Evolutionary conservation across 2,888 invertebrate genomes (phyloP).

Genomic region (Zonitis immaculata): DNA sequence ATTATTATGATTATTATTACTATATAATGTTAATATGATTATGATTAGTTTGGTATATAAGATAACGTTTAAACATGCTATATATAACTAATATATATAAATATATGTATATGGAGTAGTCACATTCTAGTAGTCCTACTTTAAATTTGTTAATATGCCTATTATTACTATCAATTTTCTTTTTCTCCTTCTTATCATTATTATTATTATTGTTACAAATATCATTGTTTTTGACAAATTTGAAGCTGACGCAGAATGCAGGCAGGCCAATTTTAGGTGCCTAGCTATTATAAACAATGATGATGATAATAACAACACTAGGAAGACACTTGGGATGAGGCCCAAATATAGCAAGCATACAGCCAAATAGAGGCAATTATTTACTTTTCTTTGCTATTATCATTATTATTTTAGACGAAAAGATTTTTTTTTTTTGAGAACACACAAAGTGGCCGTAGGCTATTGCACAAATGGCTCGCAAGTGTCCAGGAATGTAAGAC

Average conservation of each 20-base stretch:
- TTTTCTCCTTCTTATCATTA: conserved; percentile 2
- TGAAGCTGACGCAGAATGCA: conserved; percentile 33
- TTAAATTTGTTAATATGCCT: conserved; percentile 4
- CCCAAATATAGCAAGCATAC: conserved; percentile 25
- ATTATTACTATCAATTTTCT: conserved; percentile 9
- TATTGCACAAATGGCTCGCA: conserved; percentile 38
- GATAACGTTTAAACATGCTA: conserved; percentile 7
- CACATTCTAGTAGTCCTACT: conserved; percentile 28
- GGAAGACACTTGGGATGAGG: conserved; percentile 46
- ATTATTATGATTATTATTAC: not conserved
- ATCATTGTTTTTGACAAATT: conserved; percentile 23
- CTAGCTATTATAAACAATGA: conserved; percentile 16
- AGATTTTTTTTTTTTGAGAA: conserved; percentile 2
- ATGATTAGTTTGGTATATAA: conserved; percentile 11
- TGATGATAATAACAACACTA: conserved; percentile 30
- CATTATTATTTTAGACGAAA: not conserved
- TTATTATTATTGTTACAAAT: conserved; percentile 6
- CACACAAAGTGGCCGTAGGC: conserved; percentile 25
- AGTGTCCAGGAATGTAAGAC: conserved; percentile 44
- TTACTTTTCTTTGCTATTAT: no score
- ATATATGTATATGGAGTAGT: conserved; percentile 7
- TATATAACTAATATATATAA: no score
- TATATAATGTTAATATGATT: not conserved
- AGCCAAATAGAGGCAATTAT: conserved; percentile 13
- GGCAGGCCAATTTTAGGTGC: conserved; percentile 12